Base-by-base conservation (phyloP, 2,888 invertebrate species). In the Amphipoea lucens region DNA sequence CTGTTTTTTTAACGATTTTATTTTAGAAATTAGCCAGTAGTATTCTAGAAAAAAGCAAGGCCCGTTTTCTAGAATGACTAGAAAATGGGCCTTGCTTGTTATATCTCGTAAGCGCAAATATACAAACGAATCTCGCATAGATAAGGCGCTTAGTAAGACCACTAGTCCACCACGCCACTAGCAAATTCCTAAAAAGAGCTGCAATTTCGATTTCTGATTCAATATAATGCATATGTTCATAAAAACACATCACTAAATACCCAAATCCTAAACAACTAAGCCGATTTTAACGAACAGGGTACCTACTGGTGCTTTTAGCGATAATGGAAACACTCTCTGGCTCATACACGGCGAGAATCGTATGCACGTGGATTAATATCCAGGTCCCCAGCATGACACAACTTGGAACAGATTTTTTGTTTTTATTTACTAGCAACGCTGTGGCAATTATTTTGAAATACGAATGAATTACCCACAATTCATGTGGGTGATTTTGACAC, bases 281-380 rank as follows among this genome's bases (percentile, higher is more conserved):
- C 74, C 71, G 71, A 80, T 80, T 80, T 67, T 70, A 70, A 79
- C 69, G 45, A 79, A 76, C 73, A 29, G 20, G 45, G 29, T 72
- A 65, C 74, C n/a, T 75, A 65, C 79, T 20, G 36, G 68, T 83
- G 83, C 84, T 73, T 79, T 84, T 66, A 73, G 72, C 84, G 68
- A 79, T 79, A 83, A 65, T 79, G 75, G 29, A 73, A 84, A 72
- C 40, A 36, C 75, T 68, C 68, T 29, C 65, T 60, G 40, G 83
- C 54, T 63, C 60, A 63, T 68, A 77, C 63, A 51, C 63, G 68
- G 54, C 29, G 48, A 68, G 62, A 65, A 62, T 40, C 17, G 45
- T 45, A 66, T 42, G 51, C 51, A 40, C 60, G 12, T 20, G 51
- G 74, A 54, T 72, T 51, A 62, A 81, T 40, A 54, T 40, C 42